Evolutionary conservation across 2,113 vertebrate species (phyloP).

Genomic region (Lagenorhynchus albirostris): DNA sequence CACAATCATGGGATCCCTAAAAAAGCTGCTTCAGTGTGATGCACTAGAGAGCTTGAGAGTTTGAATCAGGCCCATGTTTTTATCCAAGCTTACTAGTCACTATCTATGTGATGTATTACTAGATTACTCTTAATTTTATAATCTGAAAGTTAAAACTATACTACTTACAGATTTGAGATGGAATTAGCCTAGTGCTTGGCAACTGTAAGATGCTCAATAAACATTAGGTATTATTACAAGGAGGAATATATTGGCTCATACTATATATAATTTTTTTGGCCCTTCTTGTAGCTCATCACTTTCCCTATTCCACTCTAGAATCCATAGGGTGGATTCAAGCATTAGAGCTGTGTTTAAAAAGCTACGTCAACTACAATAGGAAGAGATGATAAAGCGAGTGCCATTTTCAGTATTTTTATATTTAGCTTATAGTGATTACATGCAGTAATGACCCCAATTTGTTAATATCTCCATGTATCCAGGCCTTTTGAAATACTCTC

Average conservation of each 20-base stretch:
- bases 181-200: background rate
- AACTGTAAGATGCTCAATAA: background rate
- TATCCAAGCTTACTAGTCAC: background rate
- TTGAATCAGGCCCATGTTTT: background rate
- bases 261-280: background rate
- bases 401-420: background rate
- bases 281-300: background rate
- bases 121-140: background rate
- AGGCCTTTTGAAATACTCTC: background rate
- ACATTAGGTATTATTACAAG: background rate
- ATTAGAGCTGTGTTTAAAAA: background rate
- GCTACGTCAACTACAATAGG: background rate
- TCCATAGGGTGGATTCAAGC: background rate
- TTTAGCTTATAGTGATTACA: background rate
- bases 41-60: background rate
- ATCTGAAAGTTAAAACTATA: background rate
- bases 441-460: background rate
- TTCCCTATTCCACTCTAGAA: background rate
- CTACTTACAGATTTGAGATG: background rate
- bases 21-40: background rate
- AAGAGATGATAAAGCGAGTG: background rate
- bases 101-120: background rate
- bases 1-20: background rate
- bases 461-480: background rate
- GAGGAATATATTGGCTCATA: background rate